phyloP scores from a whole-genome alignment of 37 sponge, comb jelly and placozoan genomes.

The Axinella damicornis region DNA sequence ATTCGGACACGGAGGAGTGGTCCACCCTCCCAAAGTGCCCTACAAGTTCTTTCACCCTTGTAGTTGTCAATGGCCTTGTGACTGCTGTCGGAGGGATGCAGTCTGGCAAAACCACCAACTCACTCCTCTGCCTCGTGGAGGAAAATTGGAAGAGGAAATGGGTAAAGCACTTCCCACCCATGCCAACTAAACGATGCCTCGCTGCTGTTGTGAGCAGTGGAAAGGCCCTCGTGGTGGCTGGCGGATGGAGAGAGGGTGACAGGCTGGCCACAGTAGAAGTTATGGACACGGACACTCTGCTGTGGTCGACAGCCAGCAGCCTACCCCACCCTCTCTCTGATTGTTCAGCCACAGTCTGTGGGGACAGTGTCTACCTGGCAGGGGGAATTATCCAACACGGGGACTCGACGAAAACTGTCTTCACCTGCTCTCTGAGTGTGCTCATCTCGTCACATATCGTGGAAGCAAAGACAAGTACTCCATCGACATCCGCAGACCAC shows the following conservation, averaged over 20 bases:
- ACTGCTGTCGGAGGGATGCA: constrained; percentile 1
- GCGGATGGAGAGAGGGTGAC: background rate
- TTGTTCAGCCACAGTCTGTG: background rate
- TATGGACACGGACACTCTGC: background rate
- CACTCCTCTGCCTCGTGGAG: background rate
- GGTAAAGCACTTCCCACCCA: constrained; percentile 1
- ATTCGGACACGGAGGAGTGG: background rate
- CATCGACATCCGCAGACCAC: background rate
- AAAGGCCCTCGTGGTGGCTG: constrained; percentile 28
- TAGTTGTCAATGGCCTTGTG: background rate
- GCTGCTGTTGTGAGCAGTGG: background rate
- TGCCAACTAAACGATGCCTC: constrained; percentile 20
- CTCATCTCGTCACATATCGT: background rate
- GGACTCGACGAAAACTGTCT: background rate
- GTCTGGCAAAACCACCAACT: background rate
- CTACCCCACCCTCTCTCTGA: background rate
- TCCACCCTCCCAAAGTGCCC: background rate
- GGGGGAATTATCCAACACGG: background rate
- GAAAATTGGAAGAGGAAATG: background rate
- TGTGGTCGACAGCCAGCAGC: constrained; percentile 7
- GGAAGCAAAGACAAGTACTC: background rate
- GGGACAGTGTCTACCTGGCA: background rate
- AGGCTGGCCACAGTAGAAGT: constrained; percentile 17
- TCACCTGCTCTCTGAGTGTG: background rate
- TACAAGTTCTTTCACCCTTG: background rate